These are phyloP conservation scores for Leuciscus waleckii DNA, from an alignment of 2,797 vertebrate genomes.

Conservation along the genomic window DNA sequence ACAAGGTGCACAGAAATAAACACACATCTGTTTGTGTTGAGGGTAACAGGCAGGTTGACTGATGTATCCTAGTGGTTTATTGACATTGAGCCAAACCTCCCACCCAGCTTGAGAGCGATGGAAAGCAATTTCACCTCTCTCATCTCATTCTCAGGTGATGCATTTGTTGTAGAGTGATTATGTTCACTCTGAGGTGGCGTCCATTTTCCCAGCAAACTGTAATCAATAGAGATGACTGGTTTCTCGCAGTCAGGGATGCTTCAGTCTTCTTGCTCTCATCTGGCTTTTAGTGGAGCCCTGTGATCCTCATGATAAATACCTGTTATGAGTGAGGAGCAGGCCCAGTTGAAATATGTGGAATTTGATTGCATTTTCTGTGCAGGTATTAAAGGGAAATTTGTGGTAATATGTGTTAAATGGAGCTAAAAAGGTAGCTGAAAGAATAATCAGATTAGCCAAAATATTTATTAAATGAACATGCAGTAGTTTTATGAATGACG, in stretches of 20 bases:
- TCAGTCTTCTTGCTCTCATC: conserved; percentile 32
- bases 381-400: not conserved
- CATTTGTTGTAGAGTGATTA: conserved; percentile 53
- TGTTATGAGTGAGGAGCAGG: conserved; percentile 2
- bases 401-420: conserved; percentile 24
- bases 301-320: conserved; percentile 11
- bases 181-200: conserved; percentile 41
- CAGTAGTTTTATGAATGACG: not conserved
- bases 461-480: not conserved
- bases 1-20: conserved; percentile 11
- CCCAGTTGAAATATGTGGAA: not conserved
- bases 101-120: conserved; percentile 49
- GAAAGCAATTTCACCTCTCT: conserved; percentile 49
- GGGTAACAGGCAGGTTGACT: conserved; percentile 35
- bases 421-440: conserved; percentile 8
- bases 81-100: conserved; percentile 49
- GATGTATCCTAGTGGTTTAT: conserved; percentile 47
- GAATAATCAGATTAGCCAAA: not conserved
- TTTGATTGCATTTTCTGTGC: not conserved
- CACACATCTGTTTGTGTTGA: conserved; percentile 14
- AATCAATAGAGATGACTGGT: conserved; percentile 52
- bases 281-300: conserved; percentile 6
- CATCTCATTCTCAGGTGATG: conserved; percentile 50
- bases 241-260: conserved; percentile 26
- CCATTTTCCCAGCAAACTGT: conserved; percentile 51